phyloP scores from a whole-genome alignment of 1,140 invertebrate genomes.

The Lasioglossum albipes region DNA sequence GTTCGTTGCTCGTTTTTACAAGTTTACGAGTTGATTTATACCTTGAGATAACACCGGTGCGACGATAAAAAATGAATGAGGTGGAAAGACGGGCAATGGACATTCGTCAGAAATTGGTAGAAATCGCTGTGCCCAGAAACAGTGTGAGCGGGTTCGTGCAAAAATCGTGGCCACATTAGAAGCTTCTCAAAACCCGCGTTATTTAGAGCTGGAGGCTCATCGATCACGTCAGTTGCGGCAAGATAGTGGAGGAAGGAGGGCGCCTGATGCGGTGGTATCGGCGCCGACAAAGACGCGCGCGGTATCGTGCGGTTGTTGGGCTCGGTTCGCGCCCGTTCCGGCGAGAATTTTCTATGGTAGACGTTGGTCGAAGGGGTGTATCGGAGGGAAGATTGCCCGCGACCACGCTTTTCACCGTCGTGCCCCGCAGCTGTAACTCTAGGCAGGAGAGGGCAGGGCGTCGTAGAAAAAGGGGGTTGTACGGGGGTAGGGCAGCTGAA shows the following conservation, averaged over 20 bases:
- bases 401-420: constrained; percentile 58
- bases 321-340: not conserved
- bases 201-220: not conserved
- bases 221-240: not conserved
- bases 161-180: not conserved
- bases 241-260: not conserved
- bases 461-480: constrained; percentile 4
- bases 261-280: not conserved
- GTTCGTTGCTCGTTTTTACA: too few relatives aligned
- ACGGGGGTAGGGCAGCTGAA: constrained; percentile 63
- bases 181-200: not conserved
- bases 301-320: not conserved
- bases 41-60: too few relatives aligned
- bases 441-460: constrained; percentile 19
- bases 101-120: too few relatives aligned
- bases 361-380: constrained; percentile 10
- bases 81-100: too few relatives aligned
- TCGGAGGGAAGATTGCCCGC: constrained; percentile 54
- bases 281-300: not conserved
- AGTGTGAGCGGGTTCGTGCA: too few relatives aligned
- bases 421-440: constrained; percentile 71
- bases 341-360: constrained; percentile 10
- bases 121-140: too few relatives aligned
- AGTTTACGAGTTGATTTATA: too few relatives aligned
- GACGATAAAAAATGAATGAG: too few relatives aligned